These are phyloP conservation scores for Nymphalis urticae DNA, from an alignment of 2,888 invertebrate species.

Conservation along the genomic window DNA sequence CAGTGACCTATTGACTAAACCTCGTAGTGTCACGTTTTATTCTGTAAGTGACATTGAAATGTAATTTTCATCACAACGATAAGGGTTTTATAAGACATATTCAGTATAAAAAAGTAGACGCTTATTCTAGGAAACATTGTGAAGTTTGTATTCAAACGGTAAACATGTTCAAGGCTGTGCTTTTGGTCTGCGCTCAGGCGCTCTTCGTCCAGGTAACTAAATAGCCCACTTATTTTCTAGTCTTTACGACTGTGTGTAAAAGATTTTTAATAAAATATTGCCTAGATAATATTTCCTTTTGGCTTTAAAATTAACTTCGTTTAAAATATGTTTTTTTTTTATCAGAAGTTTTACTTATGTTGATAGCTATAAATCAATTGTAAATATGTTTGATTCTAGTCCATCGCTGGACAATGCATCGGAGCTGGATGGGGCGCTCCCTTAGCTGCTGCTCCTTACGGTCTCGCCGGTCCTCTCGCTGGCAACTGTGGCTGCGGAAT, in stretches of 20 bases:
- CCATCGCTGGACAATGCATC: constrained; percentile 40
- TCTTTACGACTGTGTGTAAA: not conserved
- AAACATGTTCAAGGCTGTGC: too few relatives aligned
- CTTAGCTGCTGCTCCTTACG: constrained; percentile 15
- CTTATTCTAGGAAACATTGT: too few relatives aligned
- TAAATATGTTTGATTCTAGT: constrained; percentile 33
- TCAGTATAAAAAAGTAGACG: too few relatives aligned
- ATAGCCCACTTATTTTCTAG: too few relatives aligned
- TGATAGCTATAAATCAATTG: not conserved
- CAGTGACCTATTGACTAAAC: too few relatives aligned
- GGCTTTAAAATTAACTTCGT: not conserved
- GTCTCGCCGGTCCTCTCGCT: not conserved
- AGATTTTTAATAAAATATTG: not conserved
- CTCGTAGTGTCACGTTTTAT: too few relatives aligned
- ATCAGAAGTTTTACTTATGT: not conserved
- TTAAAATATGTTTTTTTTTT: not conserved
- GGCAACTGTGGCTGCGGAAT: constrained; percentile 14
- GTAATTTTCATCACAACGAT: too few relatives aligned
- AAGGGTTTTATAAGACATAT: too few relatives aligned
- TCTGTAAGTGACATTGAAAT: too few relatives aligned
- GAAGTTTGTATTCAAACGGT: too few relatives aligned
- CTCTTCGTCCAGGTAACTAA: not conserved
- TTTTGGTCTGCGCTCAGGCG: too few relatives aligned
- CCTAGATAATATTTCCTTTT: not conserved
- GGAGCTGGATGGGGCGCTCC: constrained; percentile 21